A percentile compares a stretch with the other conserved stretches of the same genome.
Evolutionary conservation across 2,113 vertebrate species (phyloP).

Genomic region (Cacatua alba): DNA sequence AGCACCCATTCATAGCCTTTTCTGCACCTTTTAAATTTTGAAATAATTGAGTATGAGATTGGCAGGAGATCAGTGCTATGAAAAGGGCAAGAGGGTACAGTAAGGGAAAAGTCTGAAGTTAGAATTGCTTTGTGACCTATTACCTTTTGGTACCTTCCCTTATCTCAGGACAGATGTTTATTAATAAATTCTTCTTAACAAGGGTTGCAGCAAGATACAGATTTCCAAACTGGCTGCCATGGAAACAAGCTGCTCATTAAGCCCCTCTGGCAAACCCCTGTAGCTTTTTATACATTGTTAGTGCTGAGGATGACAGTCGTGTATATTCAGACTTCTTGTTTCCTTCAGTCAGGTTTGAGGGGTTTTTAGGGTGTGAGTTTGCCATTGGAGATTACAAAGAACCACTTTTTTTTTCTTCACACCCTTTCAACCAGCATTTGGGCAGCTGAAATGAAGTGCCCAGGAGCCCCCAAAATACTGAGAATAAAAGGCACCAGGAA

Average conservation of each 20-base stretch:
- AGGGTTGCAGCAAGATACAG: neutral
- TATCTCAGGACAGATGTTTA: neutral
- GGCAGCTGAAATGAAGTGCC: neutral
- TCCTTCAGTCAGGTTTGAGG: neutral
- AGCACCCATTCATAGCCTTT: neutral
- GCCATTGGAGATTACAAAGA: neutral
- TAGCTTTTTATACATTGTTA: neutral
- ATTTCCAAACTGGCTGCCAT: conserved; percentile 17
- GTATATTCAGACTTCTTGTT: neutral
- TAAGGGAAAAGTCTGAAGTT: neutral
- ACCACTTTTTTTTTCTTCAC: neutral
- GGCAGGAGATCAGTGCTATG: neutral
- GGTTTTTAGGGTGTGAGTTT: neutral
- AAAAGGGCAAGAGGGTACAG: neutral
- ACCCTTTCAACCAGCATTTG: neutral
- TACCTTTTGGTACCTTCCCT: neutral
- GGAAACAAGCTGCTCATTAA: neutral
- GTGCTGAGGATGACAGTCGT: neutral
- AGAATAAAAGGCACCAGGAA: neutral
- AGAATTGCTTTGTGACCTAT: neutral
- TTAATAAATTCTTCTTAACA: neutral
- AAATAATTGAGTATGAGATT: neutral
- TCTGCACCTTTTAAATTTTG: neutral
- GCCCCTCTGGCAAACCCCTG: neutral
- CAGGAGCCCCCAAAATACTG: neutral